These are phyloP conservation scores for Amblyraja radiata DNA, from an alignment of 2,797 vertebrate species.

Conservation along the genomic window DNA sequence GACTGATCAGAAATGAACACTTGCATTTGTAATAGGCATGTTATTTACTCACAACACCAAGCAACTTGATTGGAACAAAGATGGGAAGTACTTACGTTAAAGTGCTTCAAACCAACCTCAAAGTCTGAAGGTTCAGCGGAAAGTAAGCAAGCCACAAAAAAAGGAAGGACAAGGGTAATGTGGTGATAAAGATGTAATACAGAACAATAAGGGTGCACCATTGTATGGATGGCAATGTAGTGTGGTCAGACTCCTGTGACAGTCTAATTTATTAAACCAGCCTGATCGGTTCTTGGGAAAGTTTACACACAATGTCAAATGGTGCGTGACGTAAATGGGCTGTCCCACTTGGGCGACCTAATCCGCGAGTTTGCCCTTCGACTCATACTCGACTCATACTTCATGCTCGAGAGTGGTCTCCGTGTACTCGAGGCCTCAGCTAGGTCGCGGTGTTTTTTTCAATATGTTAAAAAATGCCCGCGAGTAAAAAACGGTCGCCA, in stretches of 20 bases:
- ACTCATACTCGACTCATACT: no score
- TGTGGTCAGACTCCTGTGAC: not conserved
- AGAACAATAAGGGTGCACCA: not conserved
- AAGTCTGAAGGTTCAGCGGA: not conserved
- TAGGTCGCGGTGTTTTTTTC: no score
- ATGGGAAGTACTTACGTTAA: not conserved
- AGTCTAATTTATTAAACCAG: not conserved
- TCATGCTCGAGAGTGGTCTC: no score
- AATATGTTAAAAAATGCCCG: no score
- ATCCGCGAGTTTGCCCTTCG: no score
- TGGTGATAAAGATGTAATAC: not conserved
- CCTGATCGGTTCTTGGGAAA: slow-evolving; percentile 3
- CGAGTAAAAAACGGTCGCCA: no score
- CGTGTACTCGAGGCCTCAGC: no score
- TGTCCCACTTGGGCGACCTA: no score
- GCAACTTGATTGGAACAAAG: not conserved
- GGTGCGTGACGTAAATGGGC: not conserved
- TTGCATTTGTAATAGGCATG: not conserved
- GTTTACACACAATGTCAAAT: not conserved
- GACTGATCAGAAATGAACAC: not conserved
- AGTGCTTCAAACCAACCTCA: not conserved
- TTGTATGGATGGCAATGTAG: not conserved
- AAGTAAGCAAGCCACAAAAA: not conserved
- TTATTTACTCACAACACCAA: not conserved
- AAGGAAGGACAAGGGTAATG: slow-evolving; percentile 25